These are phyloP conservation scores for Xenops minutus DNA, from an alignment of 2,797 vertebrate genomes.

Conservation along the genomic window DNA sequence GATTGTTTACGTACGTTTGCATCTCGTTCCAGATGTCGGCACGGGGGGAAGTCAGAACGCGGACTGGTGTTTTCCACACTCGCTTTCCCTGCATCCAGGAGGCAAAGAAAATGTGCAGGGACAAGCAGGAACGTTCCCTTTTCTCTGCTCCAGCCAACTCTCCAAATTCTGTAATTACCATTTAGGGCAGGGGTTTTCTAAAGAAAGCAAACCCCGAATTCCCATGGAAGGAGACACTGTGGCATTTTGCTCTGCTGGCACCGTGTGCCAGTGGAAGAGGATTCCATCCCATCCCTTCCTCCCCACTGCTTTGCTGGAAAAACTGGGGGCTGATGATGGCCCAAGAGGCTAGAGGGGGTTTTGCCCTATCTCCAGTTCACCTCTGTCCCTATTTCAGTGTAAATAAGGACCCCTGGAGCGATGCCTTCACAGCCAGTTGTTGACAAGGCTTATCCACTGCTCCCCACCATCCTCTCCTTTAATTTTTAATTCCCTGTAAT, in stretches of 20 bases:
- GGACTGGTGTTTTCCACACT: neutral
- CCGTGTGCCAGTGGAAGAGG: neutral
- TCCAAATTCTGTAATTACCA: neutral
- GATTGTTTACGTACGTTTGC: accelerated
- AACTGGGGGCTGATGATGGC: neutral
- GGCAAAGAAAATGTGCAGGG: neutral
- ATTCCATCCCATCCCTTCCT: neutral
- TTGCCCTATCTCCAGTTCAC: accelerated
- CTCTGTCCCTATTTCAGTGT: neutral
- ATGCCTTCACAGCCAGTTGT: accelerated
- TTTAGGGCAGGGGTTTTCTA: neutral
- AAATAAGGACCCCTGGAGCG: neutral
- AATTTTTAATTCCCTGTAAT: conserved; percentile 4
- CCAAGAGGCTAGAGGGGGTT: neutral
- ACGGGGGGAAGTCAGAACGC: neutral
- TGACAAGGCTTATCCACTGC: neutral
- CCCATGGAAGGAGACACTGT: neutral
- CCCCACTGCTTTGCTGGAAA: neutral
- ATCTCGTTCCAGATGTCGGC: neutral
- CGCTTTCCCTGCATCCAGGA: neutral
- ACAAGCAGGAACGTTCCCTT: neutral
- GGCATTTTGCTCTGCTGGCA: accelerated
- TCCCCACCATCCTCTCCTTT: neutral
- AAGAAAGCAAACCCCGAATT: neutral
- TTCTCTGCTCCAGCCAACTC: neutral